Conservation (phyloP, 1,140 invertebrate genomes). For the Drosophila ercepeae region DNA sequence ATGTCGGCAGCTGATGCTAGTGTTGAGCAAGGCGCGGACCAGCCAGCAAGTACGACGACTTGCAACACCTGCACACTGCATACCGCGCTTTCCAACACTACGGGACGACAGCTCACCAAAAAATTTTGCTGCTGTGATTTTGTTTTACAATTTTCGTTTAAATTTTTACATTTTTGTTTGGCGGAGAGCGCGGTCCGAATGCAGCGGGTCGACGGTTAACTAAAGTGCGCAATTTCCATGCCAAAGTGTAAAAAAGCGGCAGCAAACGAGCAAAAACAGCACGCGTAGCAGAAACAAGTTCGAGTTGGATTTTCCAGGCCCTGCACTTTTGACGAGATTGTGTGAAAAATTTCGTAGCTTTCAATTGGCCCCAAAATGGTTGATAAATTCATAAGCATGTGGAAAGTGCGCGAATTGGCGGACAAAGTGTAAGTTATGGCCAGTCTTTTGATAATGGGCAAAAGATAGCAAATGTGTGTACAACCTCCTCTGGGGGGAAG, state of each 20-base stretch:
- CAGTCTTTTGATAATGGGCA: neutral
- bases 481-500: conserved; percentile 7
- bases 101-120: conserved; percentile 70
- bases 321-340: conserved; percentile 55
- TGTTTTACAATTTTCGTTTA: conserved; percentile 71
- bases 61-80: conserved; percentile 13
- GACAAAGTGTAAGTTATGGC: conserved; percentile 95
- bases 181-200: conserved; percentile 25
- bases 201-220: conserved; percentile 2
- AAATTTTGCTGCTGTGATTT: conserved; percentile 67
- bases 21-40: conserved; percentile 2
- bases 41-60: neutral
- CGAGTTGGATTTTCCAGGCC: conserved; percentile 49
- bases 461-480: conserved; percentile 13
- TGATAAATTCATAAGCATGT: conserved; percentile 92
- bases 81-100: conserved; percentile 13
- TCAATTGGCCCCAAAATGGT: conserved; percentile 76
- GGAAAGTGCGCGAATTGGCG: conserved; percentile 96
- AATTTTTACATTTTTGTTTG: conserved; percentile 73
- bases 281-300: conserved; percentile 54
- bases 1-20: conserved; percentile 29
- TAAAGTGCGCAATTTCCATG: conserved; percentile 22
- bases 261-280: conserved; percentile 12
- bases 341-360: conserved; percentile 77
- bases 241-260: conserved; percentile 6